Conservation (phyloP, 2,113 vertebrate genomes). For the Turnix velox region DNA sequence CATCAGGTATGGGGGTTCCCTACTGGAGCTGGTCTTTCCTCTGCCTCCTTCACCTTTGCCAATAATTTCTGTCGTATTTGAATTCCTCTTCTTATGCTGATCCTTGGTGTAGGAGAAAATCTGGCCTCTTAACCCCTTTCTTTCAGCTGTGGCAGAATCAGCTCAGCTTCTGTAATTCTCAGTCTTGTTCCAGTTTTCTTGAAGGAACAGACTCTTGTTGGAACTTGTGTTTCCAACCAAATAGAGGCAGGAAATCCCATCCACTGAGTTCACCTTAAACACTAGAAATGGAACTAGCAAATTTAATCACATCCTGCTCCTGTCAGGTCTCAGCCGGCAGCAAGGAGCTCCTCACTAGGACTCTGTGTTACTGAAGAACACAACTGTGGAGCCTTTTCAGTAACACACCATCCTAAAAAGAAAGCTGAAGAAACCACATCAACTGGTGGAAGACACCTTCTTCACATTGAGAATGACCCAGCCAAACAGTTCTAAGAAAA, state of each 20-base stretch:
- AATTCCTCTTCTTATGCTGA: not conserved
- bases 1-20: conserved; percentile 1
- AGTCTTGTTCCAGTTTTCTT: not conserved
- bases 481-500: not conserved
- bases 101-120: not conserved
- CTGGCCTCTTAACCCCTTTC: conserved; percentile 1
- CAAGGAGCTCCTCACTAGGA: too few species aligned
- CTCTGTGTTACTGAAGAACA: too few species aligned
- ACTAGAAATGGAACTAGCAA: not conserved
- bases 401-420: not conserved
- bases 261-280: not conserved
- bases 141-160: conserved; percentile 6
- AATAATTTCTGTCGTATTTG: conserved; percentile 23
- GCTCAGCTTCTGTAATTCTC: conserved; percentile 26
- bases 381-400: not conserved
- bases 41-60: conserved; percentile 7
- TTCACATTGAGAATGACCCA: not conserved
- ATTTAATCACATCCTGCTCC: not conserved
- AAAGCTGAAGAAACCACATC: not conserved
- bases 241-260: not conserved
- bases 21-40: not conserved
- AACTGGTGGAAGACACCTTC: not conserved
- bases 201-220: not conserved
- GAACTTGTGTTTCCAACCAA: not conserved
- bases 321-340: not conserved